Evolutionary conservation across 2,888 invertebrate genomes (phyloP).

Genomic region (Agelastica alni): DNA sequence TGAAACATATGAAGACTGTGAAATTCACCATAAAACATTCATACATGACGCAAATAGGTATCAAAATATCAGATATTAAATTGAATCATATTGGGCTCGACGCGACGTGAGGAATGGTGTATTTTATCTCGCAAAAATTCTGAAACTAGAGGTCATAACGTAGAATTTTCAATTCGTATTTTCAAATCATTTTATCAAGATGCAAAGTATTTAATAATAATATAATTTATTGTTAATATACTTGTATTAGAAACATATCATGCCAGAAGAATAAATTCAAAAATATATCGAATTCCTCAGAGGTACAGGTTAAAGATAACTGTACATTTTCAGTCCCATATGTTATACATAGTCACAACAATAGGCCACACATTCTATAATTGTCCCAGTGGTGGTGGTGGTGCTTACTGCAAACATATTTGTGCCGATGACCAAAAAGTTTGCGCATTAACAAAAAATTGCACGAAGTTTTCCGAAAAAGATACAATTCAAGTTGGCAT

Average conservation of each 20-base stretch:
- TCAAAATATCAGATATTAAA: not conserved
- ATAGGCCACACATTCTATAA: conserved; percentile 1
- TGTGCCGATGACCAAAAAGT: conserved; percentile 13
- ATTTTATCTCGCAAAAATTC: conserved; percentile 6
- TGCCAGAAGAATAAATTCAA: conserved; percentile 1
- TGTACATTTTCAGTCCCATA: conserved; percentile 7
- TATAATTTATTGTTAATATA: conserved; percentile 11
- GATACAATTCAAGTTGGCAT: conserved; percentile 10
- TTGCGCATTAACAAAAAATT: conserved; percentile 7
- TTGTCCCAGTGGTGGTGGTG: not conserved
- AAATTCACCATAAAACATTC: conserved; percentile 11
- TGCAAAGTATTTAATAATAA: not conserved
- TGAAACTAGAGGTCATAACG: conserved; percentile 9
- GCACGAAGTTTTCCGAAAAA: conserved; percentile 6
- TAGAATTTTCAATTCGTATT: conserved; percentile 10
- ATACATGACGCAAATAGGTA: not conserved
- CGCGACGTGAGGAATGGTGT: conserved; percentile 4
- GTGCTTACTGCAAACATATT: conserved; percentile 13
- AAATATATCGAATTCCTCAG: not conserved
- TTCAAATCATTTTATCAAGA: conserved; percentile 1
- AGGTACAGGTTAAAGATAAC: conserved; percentile 4
- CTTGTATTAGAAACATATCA: conserved; percentile 11
- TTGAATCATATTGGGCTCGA: not conserved
- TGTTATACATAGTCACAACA: conserved; percentile 13
- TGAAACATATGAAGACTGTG: conserved; percentile 9